These are phyloP conservation scores for Poicephalus gulielmi DNA, from an alignment of 2,113 vertebrate genomes.

Conservation along the genomic window DNA sequence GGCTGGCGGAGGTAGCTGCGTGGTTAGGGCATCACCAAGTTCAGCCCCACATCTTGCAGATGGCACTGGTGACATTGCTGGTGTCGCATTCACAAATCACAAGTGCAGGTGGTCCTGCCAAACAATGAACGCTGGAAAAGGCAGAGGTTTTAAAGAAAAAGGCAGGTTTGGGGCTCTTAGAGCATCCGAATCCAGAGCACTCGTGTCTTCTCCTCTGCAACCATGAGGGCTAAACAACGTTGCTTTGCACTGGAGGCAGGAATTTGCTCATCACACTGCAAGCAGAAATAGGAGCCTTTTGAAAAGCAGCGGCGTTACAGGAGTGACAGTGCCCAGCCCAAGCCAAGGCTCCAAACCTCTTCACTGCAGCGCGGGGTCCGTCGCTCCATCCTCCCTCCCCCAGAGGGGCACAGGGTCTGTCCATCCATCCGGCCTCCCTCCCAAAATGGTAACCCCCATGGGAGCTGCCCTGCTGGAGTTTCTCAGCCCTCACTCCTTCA, in stretches of 20 bases:
- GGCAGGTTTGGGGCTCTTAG: background rate
- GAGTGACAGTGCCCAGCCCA: fast-evolving
- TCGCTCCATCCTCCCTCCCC: fast-evolving
- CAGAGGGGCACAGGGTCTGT: background rate
- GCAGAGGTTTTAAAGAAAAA: background rate
- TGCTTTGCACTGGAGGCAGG: background rate
- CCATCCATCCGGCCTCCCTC: background rate
- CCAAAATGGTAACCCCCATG: background rate
- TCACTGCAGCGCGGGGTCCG: fast-evolving
- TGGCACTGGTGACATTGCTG: background rate
- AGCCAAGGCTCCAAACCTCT: background rate
- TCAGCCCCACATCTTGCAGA: background rate
- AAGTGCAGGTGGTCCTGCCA: background rate
- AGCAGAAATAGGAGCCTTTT: background rate
- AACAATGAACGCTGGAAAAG: background rate
- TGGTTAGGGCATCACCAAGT: background rate
- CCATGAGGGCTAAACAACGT: background rate
- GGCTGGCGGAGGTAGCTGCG: background rate
- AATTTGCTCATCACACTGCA: background rate
- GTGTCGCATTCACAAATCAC: background rate
- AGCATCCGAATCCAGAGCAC: background rate
- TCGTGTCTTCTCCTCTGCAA: background rate
- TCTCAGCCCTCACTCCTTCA: background rate
- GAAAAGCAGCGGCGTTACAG: background rate
- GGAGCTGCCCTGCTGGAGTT: background rate